Base-by-base conservation (phyloP, 2,797 vertebrate genomes). In the Morus bassanus region DNA sequence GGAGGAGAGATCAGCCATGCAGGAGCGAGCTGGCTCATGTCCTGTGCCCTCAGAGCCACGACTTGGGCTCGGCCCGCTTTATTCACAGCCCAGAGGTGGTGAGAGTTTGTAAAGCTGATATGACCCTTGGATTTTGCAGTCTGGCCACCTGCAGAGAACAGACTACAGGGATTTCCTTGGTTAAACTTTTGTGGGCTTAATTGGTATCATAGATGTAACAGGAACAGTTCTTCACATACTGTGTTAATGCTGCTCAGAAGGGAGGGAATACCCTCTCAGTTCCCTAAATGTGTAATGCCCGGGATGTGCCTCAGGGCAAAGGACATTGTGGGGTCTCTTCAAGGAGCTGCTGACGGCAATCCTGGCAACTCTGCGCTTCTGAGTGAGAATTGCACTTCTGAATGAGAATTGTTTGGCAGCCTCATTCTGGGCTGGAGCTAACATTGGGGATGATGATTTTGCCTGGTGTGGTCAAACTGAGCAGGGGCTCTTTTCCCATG, bases 41-140 rank as follows among this genome's bases (percentile, higher is more conserved):
- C n/a, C 41, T 73, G 16, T 53, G 54, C 18, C 37, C 15, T 79
- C 61, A 60, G 41, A 81, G 39, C 33, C 2, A 1, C 0, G 1
- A 16, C 39, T 82, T 63, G 56, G n/a, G 22, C 68, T 94, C 2
- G 1, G 45, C 12, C 4, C 0, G 0, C 23, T 69, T 79, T 79
- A 53, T 92, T 78, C 48, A 41, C 27, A 77, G 35, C 33, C 46
- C 48, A 60, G 83, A 73, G 33, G 30, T 39, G 43, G 31, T 59
- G 43, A 41, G 51, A 59, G 39, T 70, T 85, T 85, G 37, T 74
- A 73, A 85, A 76, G 35, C 39, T 23, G 88, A 33, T 0, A 1
- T 10, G n/a, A 65, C 72, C 14, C 9, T 35, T 54, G 64, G 12
- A 54, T 76, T 88, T 88, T 91, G 46, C 5, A 6, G 28, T 74